Base-by-base conservation (phyloP, 2,797 vertebrate genomes). In the Syncerus caffer region DNA sequence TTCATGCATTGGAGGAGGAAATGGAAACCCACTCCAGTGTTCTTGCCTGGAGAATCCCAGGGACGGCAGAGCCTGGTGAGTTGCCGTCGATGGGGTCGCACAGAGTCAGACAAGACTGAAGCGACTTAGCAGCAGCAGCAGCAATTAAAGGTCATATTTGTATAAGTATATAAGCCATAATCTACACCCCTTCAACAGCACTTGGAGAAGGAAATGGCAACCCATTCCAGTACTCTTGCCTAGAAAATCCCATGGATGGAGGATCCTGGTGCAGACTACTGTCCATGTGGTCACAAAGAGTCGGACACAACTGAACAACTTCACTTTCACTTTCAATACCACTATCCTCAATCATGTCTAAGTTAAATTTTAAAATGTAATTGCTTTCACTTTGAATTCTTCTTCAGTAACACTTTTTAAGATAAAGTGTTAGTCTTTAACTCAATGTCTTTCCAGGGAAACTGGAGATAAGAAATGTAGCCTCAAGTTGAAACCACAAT, bases 281-380 rank as follows among this genome's bases (percentile, higher is more conserved):
- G 58, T 60, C 6, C 27, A 60, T 60, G 27, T 27, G 27, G 58
- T 60, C 27, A 2, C 58, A 60, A 60, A 60, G 58, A 60, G 58
- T 60, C 1, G 0, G 58, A 60, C 27, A 29, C 2, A 29, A 29
- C 6, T 29, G 27, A 14, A 60, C 3, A 13, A 60, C 58, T 60
- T 60, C 27, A 60, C 6, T 60, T 60, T 60, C 58, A 60, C 27
- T 60, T 95, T 64, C 15, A 85, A 67, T 74, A 13, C 14, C 34
- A 80, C 50, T 53, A 27, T n/a, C 84, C 19, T 60, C 67, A 31
- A 57, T 6, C 10, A 29, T 16, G 34, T 7, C 12, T 74, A 62
- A 53, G 23, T 85, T 89, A 85, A 58, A 31, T 64, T 58, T 50
- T 90, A 47, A 93, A 67, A 38, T 23, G 51, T 64, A 96, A 91